Evolutionary conservation across 1,140 invertebrate species (phyloP), one percentile per base, ranked within the genome.

Genomic region (Leptonema lineaticorne): DNA sequence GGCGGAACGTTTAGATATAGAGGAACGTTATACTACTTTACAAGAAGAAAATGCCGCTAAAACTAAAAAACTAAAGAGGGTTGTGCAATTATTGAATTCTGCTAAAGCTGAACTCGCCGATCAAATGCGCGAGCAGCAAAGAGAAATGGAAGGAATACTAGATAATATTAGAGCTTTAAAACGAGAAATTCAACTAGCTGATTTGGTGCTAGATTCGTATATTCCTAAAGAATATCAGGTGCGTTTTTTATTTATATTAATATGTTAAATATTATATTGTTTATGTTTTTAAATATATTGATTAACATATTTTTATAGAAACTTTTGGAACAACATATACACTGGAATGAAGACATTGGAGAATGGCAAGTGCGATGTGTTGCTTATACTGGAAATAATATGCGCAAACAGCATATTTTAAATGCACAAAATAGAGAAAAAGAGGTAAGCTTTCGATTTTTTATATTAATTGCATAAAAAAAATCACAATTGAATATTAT

Each of bases 341-440:
- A 92, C 74, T 99, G 96, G 95, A 98, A 98, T 83, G 95, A 98
- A 80, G 96, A 98, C 74, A 95, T 97, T 53, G 96, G 96, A 16
- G 97, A 99, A 79, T 99, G 96, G 94, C 95, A 99, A 78, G 85
- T 99, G 9, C 93, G 93, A 77, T 98, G 96, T 82, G 95, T 99
- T 1, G 97, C 97, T 0, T 99, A 99, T 78, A 97, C 96, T 14
- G 97, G 97, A 0, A 99, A 99, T 81, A 99, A 99, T 78, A 99
- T 99, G 94, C 83, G 92, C 22, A 94, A 94, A 76, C 71, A 73
- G 20, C 65, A 70, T 30, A 62, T 73, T 45, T 37, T 69, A 8
- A 69, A 73, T 33, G 37, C 66, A 27, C 68, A 70, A 56, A 69
- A 70, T 58, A 73, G 67, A 58, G 71, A 73, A 68, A 73, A 70